Base-by-base conservation (phyloP, 2,797 vertebrate species). In the Gallirallus australis region DNA sequence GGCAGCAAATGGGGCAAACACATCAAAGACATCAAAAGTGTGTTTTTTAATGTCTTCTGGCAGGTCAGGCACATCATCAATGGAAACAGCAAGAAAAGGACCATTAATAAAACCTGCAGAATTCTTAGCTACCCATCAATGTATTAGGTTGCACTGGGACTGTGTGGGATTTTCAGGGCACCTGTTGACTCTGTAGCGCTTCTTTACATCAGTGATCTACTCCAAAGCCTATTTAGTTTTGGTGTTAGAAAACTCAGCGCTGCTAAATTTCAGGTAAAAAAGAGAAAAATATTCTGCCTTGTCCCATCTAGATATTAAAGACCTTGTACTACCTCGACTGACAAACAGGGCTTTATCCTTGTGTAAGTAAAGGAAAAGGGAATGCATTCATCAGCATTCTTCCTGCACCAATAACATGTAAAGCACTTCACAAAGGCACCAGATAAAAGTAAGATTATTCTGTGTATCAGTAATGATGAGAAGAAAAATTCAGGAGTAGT, bases 361-460 rank as follows among this genome's bases (percentile, higher is more conserved):
- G 0, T 47, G 23, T 7, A 31, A 65, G 53, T 27, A 59, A 87
- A 81, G 50, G 53, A 23, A 20, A 66, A 86, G 86, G 64, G 37
- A 72, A 88, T 17, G 39, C 33, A 30, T 77, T 92, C 75, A 61
- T 66, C 77, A 84, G 37, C 81, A 77, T 94, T 88, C 66, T 79
- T 68, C 82, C 86, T 59, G 73, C 69, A 83, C 59, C 91, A 76
- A 82, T 56, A 66, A 10, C 11, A 42, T 24, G 9, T 61, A 75
- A 52, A 69, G 39, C 79, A 57, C 64, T 90, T 93, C 81, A 71
- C 57, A 89, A 80, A 89, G 57, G 39, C 65, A 82, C 17, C 42
- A 81, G 82, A 53, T 59, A 72, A 45, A 94, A 86, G 66, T 50
- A 72, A 94, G 45, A 82, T 64, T 69, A 72, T 85, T 84, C 86